These are phyloP conservation scores for Drosophila siamana DNA, from an alignment of 2,888 invertebrate genomes.

Conservation along the genomic window DNA sequence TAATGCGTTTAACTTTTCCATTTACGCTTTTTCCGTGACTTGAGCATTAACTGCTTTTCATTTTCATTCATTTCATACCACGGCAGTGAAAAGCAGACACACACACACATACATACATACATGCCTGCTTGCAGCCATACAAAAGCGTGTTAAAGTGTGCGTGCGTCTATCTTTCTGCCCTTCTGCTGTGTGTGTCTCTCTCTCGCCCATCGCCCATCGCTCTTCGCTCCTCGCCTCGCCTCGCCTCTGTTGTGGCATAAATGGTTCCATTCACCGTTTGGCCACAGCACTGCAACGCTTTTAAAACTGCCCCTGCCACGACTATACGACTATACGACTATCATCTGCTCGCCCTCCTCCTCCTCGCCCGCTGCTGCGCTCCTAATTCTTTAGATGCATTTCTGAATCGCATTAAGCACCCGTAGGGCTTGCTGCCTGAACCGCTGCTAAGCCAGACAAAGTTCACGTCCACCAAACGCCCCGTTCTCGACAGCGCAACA, in stretches of 20 bases:
- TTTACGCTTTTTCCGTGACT: constrained; percentile 80
- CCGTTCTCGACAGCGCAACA: constrained; percentile 20
- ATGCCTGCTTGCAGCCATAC: constrained; percentile 29
- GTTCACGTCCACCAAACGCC: constrained; percentile 63
- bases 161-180: constrained; percentile 39
- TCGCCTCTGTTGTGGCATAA: constrained; percentile 23
- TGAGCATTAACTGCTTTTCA: constrained; percentile 79
- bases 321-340: constrained; percentile 6
- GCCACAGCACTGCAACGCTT: constrained; percentile 45
- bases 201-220: not conserved
- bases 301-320: constrained; percentile 42
- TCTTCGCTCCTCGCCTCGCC: not conserved
- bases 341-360: not conserved
- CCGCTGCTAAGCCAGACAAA: constrained; percentile 68
- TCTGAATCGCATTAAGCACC: constrained; percentile 55
- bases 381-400: constrained; percentile 53
- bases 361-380: not conserved
- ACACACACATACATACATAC: constrained; percentile 19
- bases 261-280: constrained; percentile 46
- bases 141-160: constrained; percentile 48
- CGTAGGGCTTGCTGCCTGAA: constrained; percentile 38
- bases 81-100: constrained; percentile 11
- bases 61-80: constrained; percentile 74
- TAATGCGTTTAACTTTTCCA: constrained; percentile 82
- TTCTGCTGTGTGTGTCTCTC: constrained; percentile 4